A percentile compares a stretch with the other conserved stretches of the same genome.
These are phyloP conservation scores for Congeria kusceri DNA, from an alignment of 2,888 invertebrate genomes.

Conservation along the genomic window DNA sequence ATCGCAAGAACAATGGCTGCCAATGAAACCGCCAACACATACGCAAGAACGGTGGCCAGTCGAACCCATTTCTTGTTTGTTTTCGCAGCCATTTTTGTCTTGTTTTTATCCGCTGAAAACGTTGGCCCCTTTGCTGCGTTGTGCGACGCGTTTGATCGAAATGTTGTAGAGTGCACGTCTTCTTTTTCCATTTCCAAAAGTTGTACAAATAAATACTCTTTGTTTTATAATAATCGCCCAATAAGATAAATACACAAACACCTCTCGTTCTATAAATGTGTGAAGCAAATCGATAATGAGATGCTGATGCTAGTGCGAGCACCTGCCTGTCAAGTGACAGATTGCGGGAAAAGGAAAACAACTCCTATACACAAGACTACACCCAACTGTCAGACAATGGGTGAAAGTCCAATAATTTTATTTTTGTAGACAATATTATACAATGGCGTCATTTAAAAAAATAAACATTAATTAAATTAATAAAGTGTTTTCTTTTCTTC, in stretches of 20 bases:
- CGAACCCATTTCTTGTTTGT: slow-evolving; percentile 92
- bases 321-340: slow-evolving; percentile 44
- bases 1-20: slow-evolving; percentile 97
- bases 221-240: background rate
- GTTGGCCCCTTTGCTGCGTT: slow-evolving; percentile 70
- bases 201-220: background rate
- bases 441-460: no score
- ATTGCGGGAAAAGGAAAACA: slow-evolving; percentile 57
- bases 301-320: slow-evolving; percentile 30
- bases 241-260: background rate
- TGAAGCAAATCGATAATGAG: slow-evolving; percentile 5
- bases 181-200: slow-evolving; percentile 72
- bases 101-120: slow-evolving; percentile 78
- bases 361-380: slow-evolving; percentile 28
- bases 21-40: slow-evolving; percentile 96
- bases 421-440: no score
- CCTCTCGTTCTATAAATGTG: background rate
- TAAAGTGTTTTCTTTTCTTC: no score
- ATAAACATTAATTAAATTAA: no score
- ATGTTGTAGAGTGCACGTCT: slow-evolving; percentile 71
- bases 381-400: no score
- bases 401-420: no score
- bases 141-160: slow-evolving; percentile 69
- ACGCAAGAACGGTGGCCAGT: slow-evolving; percentile 96
- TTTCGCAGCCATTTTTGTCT: slow-evolving; percentile 83